phyloP scores from a whole-genome alignment of 2,797 vertebrate species.

The Sphenodon punctatus region DNA sequence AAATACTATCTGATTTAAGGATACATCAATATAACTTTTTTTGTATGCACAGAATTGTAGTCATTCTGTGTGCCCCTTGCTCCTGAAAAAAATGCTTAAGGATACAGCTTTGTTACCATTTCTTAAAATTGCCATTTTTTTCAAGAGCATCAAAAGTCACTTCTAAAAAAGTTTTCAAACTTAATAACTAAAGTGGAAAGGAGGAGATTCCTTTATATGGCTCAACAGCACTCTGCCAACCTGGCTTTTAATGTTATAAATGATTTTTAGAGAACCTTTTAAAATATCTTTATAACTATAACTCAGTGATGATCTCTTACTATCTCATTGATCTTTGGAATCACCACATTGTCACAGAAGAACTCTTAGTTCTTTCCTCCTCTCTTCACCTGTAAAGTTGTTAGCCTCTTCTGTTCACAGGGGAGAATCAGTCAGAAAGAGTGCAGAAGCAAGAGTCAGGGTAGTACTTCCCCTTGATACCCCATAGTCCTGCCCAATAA shows the following conservation, averaged over 20 bases:
- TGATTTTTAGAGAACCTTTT: background rate
- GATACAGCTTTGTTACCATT: background rate
- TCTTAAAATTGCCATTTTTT: background rate
- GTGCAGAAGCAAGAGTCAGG: no score
- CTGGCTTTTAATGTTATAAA: background rate
- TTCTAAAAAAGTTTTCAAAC: background rate
- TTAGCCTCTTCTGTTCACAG: fast-evolving
- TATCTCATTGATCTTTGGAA: no score
- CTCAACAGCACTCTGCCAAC: background rate
- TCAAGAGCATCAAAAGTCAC: background rate
- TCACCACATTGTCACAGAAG: no score
- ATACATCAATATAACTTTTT: background rate
- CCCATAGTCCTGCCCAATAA: no score
- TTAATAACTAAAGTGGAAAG: background rate
- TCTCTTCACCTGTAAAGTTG: background rate
- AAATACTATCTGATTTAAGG: background rate
- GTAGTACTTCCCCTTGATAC: no score
- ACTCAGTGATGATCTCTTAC: background rate
- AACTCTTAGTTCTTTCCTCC: fast-evolving
- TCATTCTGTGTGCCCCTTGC: background rate
- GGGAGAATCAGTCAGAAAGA: fast-evolving
- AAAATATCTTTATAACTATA: no score
- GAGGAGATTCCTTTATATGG: background rate
- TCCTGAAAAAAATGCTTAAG: background rate
- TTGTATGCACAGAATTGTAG: background rate